Evolutionary conservation across 23 tunicate genomes (phyloP).

Genomic region (Diplosoma virens): DNA sequence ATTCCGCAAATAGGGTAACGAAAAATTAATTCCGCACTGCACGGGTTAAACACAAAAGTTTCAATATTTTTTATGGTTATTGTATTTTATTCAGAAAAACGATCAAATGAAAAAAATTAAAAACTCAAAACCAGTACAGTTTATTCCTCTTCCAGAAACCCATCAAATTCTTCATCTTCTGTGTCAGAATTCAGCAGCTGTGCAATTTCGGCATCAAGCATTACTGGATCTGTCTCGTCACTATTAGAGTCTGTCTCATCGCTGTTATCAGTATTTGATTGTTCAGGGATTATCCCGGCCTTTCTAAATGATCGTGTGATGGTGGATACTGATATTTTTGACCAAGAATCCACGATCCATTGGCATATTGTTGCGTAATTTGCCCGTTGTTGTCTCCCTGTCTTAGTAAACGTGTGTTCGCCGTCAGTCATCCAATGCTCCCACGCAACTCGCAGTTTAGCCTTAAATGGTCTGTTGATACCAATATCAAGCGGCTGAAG

Average conservation of each 20-base stretch:
- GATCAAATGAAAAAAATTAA: constrained; percentile 48
- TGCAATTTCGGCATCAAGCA: constrained; percentile 57
- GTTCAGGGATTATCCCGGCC: constrained; percentile 47
- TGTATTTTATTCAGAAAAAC: constrained; percentile 35
- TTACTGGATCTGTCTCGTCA: constrained; percentile 54
- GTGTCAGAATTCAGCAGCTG: constrained; percentile 55
- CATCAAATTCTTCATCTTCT: constrained; percentile 43
- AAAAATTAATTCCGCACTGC: too few relatives aligned
- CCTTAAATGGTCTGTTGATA: constrained; percentile 54
- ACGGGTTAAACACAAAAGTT: background rate
- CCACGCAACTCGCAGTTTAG: constrained; percentile 51
- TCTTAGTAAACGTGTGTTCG: constrained; percentile 55
- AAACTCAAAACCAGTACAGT: constrained; percentile 45
- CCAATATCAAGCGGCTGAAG: constrained; percentile 69
- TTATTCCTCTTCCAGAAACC: constrained; percentile 45
- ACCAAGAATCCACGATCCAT: constrained; percentile 57
- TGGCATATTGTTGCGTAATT: constrained; percentile 39
- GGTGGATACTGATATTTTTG: constrained; percentile 50
- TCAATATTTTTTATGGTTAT: constrained; percentile 41
- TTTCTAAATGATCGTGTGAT: constrained; percentile 53
- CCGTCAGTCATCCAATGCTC: constrained; percentile 61
- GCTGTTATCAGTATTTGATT: constrained; percentile 44
- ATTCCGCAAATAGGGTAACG: background rate
- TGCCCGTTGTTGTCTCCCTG: constrained; percentile 56
- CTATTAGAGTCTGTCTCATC: constrained; percentile 44